Evolutionary conservation across 1,140 invertebrate species (phyloP), one percentile per base, ranked within the genome.

Genomic region (Caligus rogercresseyi): DNA sequence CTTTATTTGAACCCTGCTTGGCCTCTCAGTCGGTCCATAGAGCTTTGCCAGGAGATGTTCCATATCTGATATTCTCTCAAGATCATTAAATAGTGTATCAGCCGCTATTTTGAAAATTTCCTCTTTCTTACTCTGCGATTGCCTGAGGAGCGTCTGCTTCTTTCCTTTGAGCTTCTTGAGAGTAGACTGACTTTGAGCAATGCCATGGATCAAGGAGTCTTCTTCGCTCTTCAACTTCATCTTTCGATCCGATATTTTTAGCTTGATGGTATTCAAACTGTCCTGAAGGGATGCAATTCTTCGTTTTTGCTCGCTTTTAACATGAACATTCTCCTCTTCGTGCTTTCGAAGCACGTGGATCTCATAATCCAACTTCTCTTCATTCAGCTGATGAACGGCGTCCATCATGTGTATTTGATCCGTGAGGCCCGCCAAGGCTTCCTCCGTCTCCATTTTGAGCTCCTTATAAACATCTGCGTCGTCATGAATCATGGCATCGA

Each of bases 271-370:
- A 31, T 60, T 60, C 24, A 63, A 21, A 25, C 19, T 63, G 24
- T 58, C 61, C 25, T 63, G 61, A 52, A 63, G 52, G n/a, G 25
- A 2, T 14, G 61, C 52, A 7, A 63, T 63, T 63, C 57, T 63
- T 25, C 61, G 51, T 25, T 63, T 63, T 53, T 63, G 61, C n/a
- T 63, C 61, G 15, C 43, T 15, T 25, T 63, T 63, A 19, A 63
- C 52, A 19, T 57, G 20, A 18, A 14, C 53, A 25, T 54, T 63
- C 57, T 63, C 61, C 16, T 63, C 61, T 25, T 63, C 61, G 16
- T 63, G 61, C 25, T 63, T 63, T 2, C 52, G 51, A 3, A 63
- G 53, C 1, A 63, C 61, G 43, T 63, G 61, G 25, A 63, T 63
- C 18, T 63, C 61, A 53, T 63, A 63, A 19, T 63, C 61, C 15